Evolutionary conservation across 2,797 vertebrate species (phyloP), one percentile per base, ranked within the genome.

Genomic region (Rhinophrynus dorsalis): DNA sequence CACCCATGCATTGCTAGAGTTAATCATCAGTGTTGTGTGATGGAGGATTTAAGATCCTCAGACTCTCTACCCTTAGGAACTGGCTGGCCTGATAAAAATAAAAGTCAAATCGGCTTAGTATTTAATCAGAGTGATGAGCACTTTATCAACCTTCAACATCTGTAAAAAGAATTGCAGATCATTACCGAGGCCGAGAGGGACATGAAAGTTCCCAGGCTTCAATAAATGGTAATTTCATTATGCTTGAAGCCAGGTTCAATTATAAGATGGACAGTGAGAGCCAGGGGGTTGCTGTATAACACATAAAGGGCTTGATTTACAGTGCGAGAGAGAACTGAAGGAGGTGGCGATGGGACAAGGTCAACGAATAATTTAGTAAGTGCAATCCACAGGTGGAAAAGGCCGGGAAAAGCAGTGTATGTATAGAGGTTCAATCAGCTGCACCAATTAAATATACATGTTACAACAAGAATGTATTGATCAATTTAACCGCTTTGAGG

Each of bases 221-320:
- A 59, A 66, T 51, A 73, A 59, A 66, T 66, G 55, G 44, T 59
- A 44, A 73, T 73, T 59, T 73, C 62, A 73, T 73, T 52, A 66
- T 66, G 33, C 37, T 73, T 30, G 64, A 60, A 54, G 61, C 55
- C 54, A 45, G 47, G 55, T 24, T 57, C 61, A 73, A 73, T 73
- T 73, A 73, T 44, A 59, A 52, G 45, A 73, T 73, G 60, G 60
- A 51, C 60, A 33, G 23, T 13, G 29, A 20, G 18, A 12, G 52
- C 32, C 35, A 40, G 59, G 29, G n/a, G 32, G 29, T 20, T 54
- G 55, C 5, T 9, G 44, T 33, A 27, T 45, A 30, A n/a, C 32
- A 6, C 13, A 47, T 33, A 62, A 71, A 52, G 21, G 67, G 40
- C 27, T 5, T 59, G 69, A 66, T 66, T 66, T 73, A 73, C 44